Percentiles rank a stretch among this genome's conserved stretches.
These are phyloP conservation scores for Theocolax elegans DNA, from an alignment of 1,140 invertebrate genomes.

Conservation along the genomic window DNA sequence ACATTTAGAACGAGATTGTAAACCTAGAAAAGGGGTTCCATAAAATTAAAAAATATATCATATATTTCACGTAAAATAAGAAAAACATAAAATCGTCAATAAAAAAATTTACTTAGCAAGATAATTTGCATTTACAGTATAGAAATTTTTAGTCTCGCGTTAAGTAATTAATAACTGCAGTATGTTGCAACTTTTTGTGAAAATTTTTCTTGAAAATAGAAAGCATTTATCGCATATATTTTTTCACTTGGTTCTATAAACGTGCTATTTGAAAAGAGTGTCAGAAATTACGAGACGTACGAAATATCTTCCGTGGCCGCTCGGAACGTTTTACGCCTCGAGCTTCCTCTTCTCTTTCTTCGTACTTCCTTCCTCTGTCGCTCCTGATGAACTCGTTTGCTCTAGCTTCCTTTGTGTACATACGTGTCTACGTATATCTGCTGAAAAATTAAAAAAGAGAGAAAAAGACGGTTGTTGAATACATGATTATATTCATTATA, in stretches of 20 bases:
- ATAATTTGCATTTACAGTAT: background rate
- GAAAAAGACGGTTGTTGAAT: background rate
- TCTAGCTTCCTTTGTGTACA: slow-evolving; percentile 15
- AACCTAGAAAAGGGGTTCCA: too few relatives aligned
- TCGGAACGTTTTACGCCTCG: slow-evolving; percentile 30
- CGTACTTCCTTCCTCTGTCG: slow-evolving; percentile 18
- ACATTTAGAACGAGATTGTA: too few relatives aligned
- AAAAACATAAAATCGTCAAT: too few relatives aligned
- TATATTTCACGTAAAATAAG: too few relatives aligned
- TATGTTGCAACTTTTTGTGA: background rate
- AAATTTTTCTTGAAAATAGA: slow-evolving; percentile 7
- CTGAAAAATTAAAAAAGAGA: background rate
- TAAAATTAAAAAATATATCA: too few relatives aligned
- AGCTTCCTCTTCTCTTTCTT: slow-evolving; percentile 24
- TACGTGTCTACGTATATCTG: background rate
- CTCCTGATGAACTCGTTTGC: slow-evolving; percentile 16
- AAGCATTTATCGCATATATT: slow-evolving; percentile 1
- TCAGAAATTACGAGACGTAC: slow-evolving; percentile 35
- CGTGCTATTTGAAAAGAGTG: slow-evolving; percentile 27
- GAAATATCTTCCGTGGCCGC: slow-evolving; percentile 31
- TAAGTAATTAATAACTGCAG: too few relatives aligned
- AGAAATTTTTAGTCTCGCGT: too few relatives aligned
- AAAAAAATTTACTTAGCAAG: too few relatives aligned
- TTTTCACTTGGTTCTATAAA: slow-evolving; percentile 2
- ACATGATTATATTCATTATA: too few relatives aligned